Conservation (phyloP, 2,888 invertebrate species). For the Spatulosminthurus flaviceps region DNA sequence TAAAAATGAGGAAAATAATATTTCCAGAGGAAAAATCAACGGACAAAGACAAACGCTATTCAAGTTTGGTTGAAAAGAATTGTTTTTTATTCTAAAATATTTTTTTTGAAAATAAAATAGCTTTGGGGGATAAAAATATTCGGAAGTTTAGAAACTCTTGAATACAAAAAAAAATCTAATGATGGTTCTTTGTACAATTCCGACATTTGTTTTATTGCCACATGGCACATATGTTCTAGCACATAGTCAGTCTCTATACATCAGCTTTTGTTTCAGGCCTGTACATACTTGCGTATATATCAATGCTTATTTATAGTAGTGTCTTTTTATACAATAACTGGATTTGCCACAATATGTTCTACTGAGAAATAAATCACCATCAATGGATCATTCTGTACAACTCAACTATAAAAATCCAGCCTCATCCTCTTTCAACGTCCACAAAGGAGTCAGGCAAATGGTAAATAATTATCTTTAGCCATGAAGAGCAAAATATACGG, state of each 20-base stretch:
- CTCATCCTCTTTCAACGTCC: not conserved
- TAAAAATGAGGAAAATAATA: too few species aligned
- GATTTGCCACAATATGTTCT: conserved; percentile 7
- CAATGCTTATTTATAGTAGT: not conserved
- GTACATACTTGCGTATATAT: not conserved
- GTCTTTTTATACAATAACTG: not conserved
- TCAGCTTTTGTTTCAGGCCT: not conserved
- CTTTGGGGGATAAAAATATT: too few species aligned
- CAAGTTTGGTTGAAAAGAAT: too few species aligned
- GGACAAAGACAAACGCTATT: too few species aligned
- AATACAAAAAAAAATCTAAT: too few species aligned
- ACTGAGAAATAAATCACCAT: not conserved
- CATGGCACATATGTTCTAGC: too few species aligned
- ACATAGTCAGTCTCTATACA: not conserved
- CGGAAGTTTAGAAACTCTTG: too few species aligned
- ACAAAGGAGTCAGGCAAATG: not conserved
- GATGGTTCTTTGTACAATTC: too few species aligned
- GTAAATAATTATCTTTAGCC: conserved; percentile 4
- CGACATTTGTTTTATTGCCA: too few species aligned
- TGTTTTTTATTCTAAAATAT: too few species aligned
- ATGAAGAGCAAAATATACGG: not conserved
- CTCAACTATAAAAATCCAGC: not conserved
- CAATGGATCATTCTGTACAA: not conserved
- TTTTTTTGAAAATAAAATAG: too few species aligned
- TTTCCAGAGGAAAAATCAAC: too few species aligned